A percentile compares a stretch with the other conserved stretches of the same genome.
Evolutionary conservation across 2,888 invertebrate genomes (phyloP).

Genomic region (Cloeon dipterum): DNA sequence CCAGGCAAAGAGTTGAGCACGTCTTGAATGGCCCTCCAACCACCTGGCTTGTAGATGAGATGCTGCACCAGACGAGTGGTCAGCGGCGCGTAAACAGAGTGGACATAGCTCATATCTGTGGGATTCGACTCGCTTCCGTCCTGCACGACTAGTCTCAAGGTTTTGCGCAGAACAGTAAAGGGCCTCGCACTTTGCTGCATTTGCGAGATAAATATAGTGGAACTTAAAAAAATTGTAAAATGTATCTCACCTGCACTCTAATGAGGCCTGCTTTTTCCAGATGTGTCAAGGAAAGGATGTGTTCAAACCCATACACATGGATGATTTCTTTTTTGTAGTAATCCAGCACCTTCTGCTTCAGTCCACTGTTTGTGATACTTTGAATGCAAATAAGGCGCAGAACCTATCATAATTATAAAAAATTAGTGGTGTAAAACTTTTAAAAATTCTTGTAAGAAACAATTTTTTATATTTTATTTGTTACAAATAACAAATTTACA

Average conservation of each 20-base stretch:
- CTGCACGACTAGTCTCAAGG: constrained; percentile 66
- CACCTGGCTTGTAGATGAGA: constrained; percentile 25
- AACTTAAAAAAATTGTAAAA: too few species aligned
- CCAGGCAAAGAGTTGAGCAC: constrained; percentile 65
- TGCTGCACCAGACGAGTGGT: constrained; percentile 70
- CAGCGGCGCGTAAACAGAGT: constrained; percentile 83
- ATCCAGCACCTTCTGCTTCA: constrained; percentile 68
- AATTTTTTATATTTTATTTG: too few species aligned
- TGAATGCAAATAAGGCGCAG: constrained; percentile 81
- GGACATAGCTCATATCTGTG: constrained; percentile 75
- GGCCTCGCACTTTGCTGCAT: constrained; percentile 8
- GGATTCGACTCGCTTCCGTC: constrained; percentile 65
- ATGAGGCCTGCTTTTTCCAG: constrained; percentile 71
- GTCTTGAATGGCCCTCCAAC: constrained; percentile 50
- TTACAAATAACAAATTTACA: too few species aligned
- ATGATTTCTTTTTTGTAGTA: constrained; percentile 48
- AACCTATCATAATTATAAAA: too few species aligned
- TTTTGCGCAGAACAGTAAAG: constrained; percentile 21
- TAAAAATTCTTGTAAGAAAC: too few species aligned
- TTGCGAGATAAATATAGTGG: too few species aligned
- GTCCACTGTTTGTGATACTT: constrained; percentile 74
- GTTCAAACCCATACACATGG: constrained; percentile 71
- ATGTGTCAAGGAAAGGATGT: constrained; percentile 58
- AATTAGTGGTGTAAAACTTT: too few species aligned
- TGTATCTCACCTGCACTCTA: constrained; percentile 46